Percentiles rank a stretch among this genome's conserved stretches.
Conservation (phyloP, 2,797 vertebrate species). For the Malacoctenus gilli region DNA sequence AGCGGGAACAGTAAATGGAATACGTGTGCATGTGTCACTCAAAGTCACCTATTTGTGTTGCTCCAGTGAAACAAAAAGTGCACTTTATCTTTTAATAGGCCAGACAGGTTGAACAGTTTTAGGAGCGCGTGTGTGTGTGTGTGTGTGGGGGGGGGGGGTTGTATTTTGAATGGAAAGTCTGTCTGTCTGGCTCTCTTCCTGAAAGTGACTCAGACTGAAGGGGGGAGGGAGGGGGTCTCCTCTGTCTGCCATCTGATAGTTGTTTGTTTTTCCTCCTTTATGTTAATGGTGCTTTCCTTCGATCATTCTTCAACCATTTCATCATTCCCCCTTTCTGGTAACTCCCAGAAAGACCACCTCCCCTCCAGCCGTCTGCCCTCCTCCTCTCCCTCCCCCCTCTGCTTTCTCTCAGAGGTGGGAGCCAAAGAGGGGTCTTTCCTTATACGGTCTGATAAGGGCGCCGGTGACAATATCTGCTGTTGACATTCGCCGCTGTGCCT, state of each 20-base stretch:
- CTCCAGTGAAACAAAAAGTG: slow-evolving; percentile 14
- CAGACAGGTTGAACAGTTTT: slow-evolving; percentile 40
- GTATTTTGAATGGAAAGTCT: slow-evolving; percentile 45
- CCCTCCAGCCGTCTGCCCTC: background rate
- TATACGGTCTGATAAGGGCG: slow-evolving; percentile 63
- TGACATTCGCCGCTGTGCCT: slow-evolving; percentile 40
- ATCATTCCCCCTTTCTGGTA: slow-evolving; percentile 16
- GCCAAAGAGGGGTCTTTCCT: slow-evolving; percentile 48
- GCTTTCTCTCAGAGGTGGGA: slow-evolving; percentile 30
- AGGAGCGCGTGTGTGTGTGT: slow-evolving; percentile 39
- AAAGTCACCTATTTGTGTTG: slow-evolving; percentile 5
- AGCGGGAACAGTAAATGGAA: no score
- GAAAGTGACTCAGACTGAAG: slow-evolving; percentile 55
- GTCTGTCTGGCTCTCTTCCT: slow-evolving; percentile 74
- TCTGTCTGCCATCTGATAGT: slow-evolving; percentile 26
- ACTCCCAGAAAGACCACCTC: no score
- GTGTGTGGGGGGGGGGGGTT: slow-evolving; percentile 12
- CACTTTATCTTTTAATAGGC: slow-evolving; percentile 35
- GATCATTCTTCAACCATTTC: slow-evolving; percentile 45
- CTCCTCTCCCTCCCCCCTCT: background rate
- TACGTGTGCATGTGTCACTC: background rate
- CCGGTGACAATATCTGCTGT: slow-evolving; percentile 62
- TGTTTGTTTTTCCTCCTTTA: slow-evolving; percentile 4
- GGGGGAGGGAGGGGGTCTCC: slow-evolving; percentile 28
- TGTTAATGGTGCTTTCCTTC: slow-evolving; percentile 31